phyloP scores from a whole-genome alignment of 2,797 vertebrate genomes.

The Arrhamphus sclerolepis region DNA sequence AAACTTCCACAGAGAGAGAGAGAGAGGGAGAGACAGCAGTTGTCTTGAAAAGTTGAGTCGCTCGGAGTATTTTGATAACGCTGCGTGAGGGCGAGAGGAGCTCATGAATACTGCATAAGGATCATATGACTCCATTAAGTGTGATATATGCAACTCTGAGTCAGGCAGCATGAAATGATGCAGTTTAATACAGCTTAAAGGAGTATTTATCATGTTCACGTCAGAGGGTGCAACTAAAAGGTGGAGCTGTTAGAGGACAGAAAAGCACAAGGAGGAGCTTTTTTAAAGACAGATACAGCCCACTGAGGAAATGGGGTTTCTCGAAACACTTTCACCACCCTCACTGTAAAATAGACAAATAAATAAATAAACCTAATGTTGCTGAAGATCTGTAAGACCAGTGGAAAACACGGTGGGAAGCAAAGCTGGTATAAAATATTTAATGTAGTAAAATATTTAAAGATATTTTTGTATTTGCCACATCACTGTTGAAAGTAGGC shows the following conservation, averaged over 20 bases:
- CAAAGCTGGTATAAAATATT: background rate
- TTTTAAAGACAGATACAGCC: constrained; percentile 32
- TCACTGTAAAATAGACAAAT: background rate
- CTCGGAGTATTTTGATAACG: constrained; percentile 57
- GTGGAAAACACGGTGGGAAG: background rate
- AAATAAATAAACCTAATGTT: background rate
- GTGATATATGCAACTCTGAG: constrained; percentile 75
- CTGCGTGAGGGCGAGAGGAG: constrained; percentile 42
- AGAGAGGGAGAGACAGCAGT: constrained; percentile 2
- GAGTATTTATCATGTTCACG: constrained; percentile 74
- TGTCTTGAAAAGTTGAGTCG: constrained; percentile 27
- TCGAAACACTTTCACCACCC: constrained; percentile 22
- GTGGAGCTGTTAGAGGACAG: constrained; percentile 38
- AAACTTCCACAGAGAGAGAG: background rate
- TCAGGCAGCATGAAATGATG: constrained; percentile 72
- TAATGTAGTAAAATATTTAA: background rate
- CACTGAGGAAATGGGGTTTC: constrained; percentile 40
- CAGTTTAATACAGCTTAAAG: constrained; percentile 73
- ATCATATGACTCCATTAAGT: constrained; percentile 74
- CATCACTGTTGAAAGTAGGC: background rate
- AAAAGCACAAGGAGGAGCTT: constrained; percentile 23
- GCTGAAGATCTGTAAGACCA: constrained; percentile 25
- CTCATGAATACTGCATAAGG: constrained; percentile 73
- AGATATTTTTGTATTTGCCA: constrained; percentile 8
- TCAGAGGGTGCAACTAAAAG: constrained; percentile 35